Conservation (phyloP, 2,113 vertebrate species). For the Thunnus thynnus region DNA sequence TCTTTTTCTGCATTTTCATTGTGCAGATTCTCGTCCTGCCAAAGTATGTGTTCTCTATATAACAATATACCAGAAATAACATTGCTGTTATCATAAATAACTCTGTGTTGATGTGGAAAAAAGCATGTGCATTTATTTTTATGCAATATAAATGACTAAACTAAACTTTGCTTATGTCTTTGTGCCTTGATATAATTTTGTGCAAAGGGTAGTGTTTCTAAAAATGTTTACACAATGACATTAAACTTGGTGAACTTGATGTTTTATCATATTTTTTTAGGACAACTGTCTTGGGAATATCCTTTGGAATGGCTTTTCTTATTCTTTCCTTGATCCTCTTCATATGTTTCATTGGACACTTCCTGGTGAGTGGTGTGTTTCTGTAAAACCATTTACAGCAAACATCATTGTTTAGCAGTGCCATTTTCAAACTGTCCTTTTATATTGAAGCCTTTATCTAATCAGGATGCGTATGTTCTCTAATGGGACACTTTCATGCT, state of each 20-base stretch:
- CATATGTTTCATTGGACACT: conserved; percentile 94
- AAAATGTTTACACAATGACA: background rate
- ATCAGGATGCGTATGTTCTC: background rate
- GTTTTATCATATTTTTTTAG: conserved; percentile 74
- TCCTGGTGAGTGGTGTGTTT: conserved; percentile 88
- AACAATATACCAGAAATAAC: background rate
- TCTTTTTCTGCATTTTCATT: conserved; percentile 97
- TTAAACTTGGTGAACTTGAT: conserved; percentile 3
- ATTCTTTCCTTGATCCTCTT: conserved; percentile 93
- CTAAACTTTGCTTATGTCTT: background rate
- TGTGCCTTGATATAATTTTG: background rate
- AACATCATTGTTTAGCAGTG: background rate
- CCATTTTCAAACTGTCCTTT: background rate
- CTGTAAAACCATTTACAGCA: conserved; percentile 1
- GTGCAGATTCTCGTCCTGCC: conserved; percentile 96
- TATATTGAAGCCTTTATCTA: conserved; percentile 7
- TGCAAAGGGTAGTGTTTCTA: too few relatives aligned
- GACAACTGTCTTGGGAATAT: conserved; percentile 91
- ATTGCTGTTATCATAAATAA: background rate
- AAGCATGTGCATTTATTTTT: background rate
- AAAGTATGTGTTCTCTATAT: conserved; percentile 88
- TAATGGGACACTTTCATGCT: conserved; percentile 21
- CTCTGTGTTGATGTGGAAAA: conserved; percentile 8
- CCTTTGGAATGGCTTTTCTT: conserved; percentile 93
- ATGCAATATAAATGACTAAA: background rate